Base-by-base conservation (phyloP, 2,888 invertebrate genomes). In the Metellina segmentata region DNA sequence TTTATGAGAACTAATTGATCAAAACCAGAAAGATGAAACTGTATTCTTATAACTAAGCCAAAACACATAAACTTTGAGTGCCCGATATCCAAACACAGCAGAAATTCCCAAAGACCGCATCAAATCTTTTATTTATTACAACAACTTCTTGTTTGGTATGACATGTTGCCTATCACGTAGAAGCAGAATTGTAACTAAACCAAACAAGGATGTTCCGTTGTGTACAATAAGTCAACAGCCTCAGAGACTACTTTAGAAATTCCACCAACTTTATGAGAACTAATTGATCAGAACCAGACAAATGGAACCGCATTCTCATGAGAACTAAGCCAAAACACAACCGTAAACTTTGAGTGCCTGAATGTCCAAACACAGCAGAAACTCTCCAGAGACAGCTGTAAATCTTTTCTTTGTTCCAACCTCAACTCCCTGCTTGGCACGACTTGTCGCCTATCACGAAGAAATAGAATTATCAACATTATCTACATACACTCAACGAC, bases 401-500 rank as follows among this genome's bases (percentile, higher is more conserved):
- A 34, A 34, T 34, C 34, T 34, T 34, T 34, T 4, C 4, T 34
- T 34, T 34, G 34, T 34, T 34, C 34, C 34, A 34, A 34, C 34
- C n/a, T n/a, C n/a, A 34, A 4, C 61, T 61, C 61, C 16, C 7
- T 11, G 61, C 16, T 9, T 16, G 61, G 16, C 61, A 61, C 61
- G 61, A 61, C 61, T 61, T 61, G 61, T 61, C 61, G 61, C 61
- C 34, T 34, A 34, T 34, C 34, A 34, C 34, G 34, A 9, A 16
- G 11, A 61, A 61, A 61, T 16, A 53, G 78, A 52, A 53, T 16
- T 52, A 51, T 11, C 53, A 34, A 61, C 53, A 79, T 13, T 13
- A 61, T 61, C 79, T 79, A 13, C 79, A 61, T 79, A 20, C 53
- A 79, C 16, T 79, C 79, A 79, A 34, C 79, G 13, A 61, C 53